phyloP scores from a whole-genome alignment of 2,888 invertebrate genomes.

The Drosophila anceps region DNA sequence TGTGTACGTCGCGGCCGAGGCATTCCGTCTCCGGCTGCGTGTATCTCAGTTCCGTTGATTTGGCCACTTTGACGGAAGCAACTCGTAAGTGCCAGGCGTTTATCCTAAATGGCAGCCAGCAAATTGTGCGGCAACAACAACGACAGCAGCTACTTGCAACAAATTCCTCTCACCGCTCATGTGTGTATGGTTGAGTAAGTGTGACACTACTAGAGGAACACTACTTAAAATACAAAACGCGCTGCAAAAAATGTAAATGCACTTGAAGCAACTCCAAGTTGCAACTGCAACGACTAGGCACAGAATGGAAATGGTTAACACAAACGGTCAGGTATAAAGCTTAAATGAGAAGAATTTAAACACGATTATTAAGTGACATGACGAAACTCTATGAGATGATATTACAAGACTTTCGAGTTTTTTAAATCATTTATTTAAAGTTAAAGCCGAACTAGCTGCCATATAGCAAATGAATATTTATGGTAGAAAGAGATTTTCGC shows the following conservation, averaged over 20 bases:
- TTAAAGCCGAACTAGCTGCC: too few relatives aligned
- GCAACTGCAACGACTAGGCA: slow-evolving; percentile 21
- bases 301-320: not conserved
- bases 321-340: not conserved
- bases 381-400: not conserved
- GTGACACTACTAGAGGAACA: slow-evolving; percentile 23
- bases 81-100: slow-evolving; percentile 52
- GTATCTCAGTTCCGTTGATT: slow-evolving; percentile 23
- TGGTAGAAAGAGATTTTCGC: too few relatives aligned
- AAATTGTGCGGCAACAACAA: slow-evolving; percentile 30
- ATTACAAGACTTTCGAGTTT: not conserved
- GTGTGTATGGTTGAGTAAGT: slow-evolving; percentile 27
- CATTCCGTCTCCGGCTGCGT: slow-evolving; percentile 17
- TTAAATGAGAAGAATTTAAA: not conserved
- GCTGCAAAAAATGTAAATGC: slow-evolving; percentile 57
- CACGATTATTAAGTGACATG: not conserved
- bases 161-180: slow-evolving; percentile 49
- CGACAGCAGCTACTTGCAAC: slow-evolving; percentile 43
- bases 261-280: slow-evolving; percentile 49
- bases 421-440: too few relatives aligned
- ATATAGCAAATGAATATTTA: too few relatives aligned
- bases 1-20: slow-evolving; percentile 18
- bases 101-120: slow-evolving; percentile 64
- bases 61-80: slow-evolving; percentile 36
- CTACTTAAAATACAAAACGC: slow-evolving; percentile 48